Evolutionary conservation across 1,140 invertebrate species (phyloP).

Genomic region (Heterodera schachtii): DNA sequence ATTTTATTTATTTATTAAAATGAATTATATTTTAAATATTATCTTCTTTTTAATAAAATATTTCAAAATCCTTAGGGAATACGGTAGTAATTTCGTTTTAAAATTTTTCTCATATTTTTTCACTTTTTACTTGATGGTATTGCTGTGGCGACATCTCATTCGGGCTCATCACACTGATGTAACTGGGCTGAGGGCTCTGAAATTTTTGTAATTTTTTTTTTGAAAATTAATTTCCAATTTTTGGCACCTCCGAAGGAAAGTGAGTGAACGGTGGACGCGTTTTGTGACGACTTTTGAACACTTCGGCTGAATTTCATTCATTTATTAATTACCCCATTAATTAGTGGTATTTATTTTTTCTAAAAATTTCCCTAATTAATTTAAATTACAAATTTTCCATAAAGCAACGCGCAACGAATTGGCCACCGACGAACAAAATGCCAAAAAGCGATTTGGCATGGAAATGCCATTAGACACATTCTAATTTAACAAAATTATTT

Average conservation of each 20-base stretch:
- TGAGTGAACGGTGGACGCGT: not conserved
- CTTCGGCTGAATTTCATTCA: not conserved
- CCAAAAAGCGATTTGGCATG: not conserved
- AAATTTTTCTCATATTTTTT: too few relatives aligned
- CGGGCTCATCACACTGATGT: not conserved
- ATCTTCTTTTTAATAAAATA: too few relatives aligned
- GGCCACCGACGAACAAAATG: not conserved
- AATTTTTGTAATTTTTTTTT: not conserved
- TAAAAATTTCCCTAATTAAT: not conserved
- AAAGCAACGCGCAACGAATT: not conserved
- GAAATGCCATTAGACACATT: not conserved
- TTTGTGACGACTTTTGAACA: not conserved
- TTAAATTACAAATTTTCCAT: not conserved
- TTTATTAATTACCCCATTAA: not conserved
- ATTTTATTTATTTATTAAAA: too few relatives aligned
- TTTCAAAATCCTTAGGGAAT: too few relatives aligned
- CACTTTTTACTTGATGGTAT: not conserved
- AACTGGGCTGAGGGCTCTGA: slow-evolving; percentile 1
- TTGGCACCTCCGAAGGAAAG: not conserved
- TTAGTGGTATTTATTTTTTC: not conserved
- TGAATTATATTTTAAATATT: too few relatives aligned
- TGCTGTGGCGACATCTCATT: not conserved
- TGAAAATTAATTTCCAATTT: slow-evolving; percentile 1
- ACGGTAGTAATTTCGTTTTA: too few relatives aligned
- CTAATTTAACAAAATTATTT: not conserved